Evolutionary conservation across 2,888 invertebrate species (phyloP).

Genomic region (Zhuqinia jingwanae): DNA sequence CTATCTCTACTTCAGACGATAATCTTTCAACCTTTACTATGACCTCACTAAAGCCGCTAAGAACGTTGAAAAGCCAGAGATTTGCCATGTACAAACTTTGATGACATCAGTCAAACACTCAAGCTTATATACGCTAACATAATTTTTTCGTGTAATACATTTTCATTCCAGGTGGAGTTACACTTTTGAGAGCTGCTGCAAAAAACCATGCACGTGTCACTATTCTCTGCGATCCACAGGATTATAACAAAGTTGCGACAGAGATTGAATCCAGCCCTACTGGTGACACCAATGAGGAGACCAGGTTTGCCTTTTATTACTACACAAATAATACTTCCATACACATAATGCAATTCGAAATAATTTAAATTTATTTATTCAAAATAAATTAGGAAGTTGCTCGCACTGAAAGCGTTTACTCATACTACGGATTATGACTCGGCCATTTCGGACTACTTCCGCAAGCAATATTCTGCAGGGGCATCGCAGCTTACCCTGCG

Average conservation of each 20-base stretch:
- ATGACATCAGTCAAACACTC: no score
- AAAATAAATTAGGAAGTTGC: constrained; percentile 84
- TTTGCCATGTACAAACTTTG: no score
- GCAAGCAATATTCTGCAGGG: constrained; percentile 91
- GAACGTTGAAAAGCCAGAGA: no score
- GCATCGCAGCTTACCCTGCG: constrained; percentile 91
- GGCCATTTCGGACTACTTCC: constrained; percentile 97
- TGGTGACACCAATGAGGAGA: constrained; percentile 87
- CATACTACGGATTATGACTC: constrained; percentile 97
- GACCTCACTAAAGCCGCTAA: no score
- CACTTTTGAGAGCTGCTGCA: constrained; percentile 95
- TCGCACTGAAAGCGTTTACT: constrained; percentile 96
- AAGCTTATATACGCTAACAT: background rate
- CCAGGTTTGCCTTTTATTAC: constrained; percentile 85
- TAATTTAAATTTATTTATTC: background rate
- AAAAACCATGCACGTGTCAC: constrained; percentile 98
- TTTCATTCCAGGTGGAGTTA: constrained; percentile 87
- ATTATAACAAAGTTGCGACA: constrained; percentile 89
- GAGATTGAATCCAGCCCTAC: constrained; percentile 86
- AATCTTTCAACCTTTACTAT: background rate
- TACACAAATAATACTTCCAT: no score
- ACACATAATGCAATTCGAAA: background rate
- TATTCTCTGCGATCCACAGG: constrained; percentile 94
- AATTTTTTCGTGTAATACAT: constrained; percentile 20
- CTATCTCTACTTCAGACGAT: background rate